A percentile compares a stretch with the other conserved stretches of the same genome.
These are phyloP conservation scores for Amphimallon solstitiale DNA, from an alignment of 2,888 invertebrate species.

Conservation along the genomic window DNA sequence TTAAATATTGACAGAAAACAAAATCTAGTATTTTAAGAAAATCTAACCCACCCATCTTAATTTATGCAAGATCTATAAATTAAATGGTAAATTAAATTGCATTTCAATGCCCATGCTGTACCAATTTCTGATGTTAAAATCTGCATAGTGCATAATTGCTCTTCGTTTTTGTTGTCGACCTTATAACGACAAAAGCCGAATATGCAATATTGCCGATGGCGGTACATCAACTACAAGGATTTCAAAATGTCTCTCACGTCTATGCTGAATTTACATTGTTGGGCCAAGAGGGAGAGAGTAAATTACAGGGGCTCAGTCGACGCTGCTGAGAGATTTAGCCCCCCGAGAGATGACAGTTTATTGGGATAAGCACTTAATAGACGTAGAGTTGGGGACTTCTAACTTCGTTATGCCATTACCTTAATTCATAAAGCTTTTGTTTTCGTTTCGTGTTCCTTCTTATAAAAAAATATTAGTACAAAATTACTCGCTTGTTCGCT, in stretches of 20 bases:
- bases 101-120: slow-evolving; percentile 3
- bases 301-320: slow-evolving; percentile 58
- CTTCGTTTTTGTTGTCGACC: slow-evolving; percentile 1
- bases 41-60: no score
- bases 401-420: slow-evolving; percentile 60
- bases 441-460: slow-evolving; percentile 46
- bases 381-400: slow-evolving; percentile 52
- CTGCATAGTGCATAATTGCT: slow-evolving; percentile 26
- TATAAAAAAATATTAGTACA: slow-evolving; percentile 7
- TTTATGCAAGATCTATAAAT: no score
- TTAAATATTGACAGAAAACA: no score
- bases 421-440: slow-evolving; percentile 61
- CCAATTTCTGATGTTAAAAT: background rate
- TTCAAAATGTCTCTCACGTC: slow-evolving; percentile 57
- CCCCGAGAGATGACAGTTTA: slow-evolving; percentile 62
- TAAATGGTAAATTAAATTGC: background rate
- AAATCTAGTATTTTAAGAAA: no score
- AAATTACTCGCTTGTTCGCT: background rate
- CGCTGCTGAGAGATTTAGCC: slow-evolving; percentile 53
- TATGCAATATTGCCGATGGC: slow-evolving; percentile 18
- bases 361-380: slow-evolving; percentile 63
- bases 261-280: slow-evolving; percentile 58
- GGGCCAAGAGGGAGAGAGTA: slow-evolving; percentile 52
- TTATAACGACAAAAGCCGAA: background rate
- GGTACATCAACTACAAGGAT: slow-evolving; percentile 30